phyloP scores from a whole-genome alignment of 1,140 invertebrate species.

The Halictus rubicundus region DNA sequence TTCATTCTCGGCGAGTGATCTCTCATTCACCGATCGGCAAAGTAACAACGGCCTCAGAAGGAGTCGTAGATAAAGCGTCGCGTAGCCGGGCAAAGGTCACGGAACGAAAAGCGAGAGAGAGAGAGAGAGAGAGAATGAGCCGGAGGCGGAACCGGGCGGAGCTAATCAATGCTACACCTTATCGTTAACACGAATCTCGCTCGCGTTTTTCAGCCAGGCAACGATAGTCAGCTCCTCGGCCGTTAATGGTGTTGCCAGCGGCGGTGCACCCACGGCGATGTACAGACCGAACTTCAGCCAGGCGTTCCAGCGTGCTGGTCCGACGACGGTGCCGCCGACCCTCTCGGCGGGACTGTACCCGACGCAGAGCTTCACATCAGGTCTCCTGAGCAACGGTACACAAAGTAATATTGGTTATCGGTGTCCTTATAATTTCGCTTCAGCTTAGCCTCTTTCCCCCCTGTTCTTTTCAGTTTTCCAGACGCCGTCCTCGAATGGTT shows the following conservation, averaged over 20 bases:
- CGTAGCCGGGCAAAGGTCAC: constrained; percentile 68
- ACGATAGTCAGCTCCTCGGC: constrained; percentile 80
- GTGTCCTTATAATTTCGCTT: constrained; percentile 57
- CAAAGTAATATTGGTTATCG: constrained; percentile 79
- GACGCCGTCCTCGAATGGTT: too few relatives aligned
- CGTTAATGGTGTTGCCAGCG: constrained; percentile 81
- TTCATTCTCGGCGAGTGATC: constrained; percentile 14
- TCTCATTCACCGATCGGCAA: constrained; percentile 30
- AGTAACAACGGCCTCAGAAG: not conserved
- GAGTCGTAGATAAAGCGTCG: constrained; percentile 46
- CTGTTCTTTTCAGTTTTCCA: not conserved
- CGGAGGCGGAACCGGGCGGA: constrained; percentile 38
- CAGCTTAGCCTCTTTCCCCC: not conserved
- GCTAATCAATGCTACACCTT: constrained; percentile 48
- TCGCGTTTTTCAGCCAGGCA: constrained; percentile 75
- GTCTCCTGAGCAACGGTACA: constrained; percentile 81
- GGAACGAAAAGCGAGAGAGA: constrained; percentile 36
- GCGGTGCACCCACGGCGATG: constrained; percentile 83
- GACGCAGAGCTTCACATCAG: constrained; percentile 79
- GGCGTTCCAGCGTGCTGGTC: constrained; percentile 83
- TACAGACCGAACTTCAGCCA: constrained; percentile 87
- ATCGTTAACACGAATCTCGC: constrained; percentile 59
- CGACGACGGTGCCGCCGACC: constrained; percentile 78
- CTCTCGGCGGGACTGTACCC: constrained; percentile 78
- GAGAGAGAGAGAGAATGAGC: not conserved